Percentiles rank a stretch among this genome's conserved stretches.
phyloP scores from a whole-genome alignment of 2,888 invertebrate genomes.

The Phyto melanocephala region DNA sequence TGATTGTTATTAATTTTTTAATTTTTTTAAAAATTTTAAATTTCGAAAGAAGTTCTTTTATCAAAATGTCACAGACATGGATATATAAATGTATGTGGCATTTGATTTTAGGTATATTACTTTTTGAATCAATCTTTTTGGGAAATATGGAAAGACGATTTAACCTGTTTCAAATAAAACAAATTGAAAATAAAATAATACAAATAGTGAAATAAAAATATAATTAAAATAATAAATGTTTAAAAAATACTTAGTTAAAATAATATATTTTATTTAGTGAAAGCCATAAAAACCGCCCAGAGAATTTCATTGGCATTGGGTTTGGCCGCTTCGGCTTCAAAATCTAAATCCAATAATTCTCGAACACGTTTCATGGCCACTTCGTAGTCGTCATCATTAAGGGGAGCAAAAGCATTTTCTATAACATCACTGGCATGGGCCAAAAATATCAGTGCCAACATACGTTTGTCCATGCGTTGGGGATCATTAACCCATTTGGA shows the following conservation, averaged over 20 bases:
- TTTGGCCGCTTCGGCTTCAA: conserved; percentile 96
- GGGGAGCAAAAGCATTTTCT: conserved; percentile 99
- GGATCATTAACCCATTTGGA: conserved; percentile 98
- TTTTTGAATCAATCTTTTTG: conserved; percentile 28
- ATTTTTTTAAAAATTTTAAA: too few species aligned
- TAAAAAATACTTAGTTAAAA: conserved; percentile 54
- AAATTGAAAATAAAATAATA: conserved; percentile 59
- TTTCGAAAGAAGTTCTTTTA: too few species aligned
- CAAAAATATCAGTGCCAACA: conserved; percentile 94
- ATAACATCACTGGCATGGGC: conserved; percentile 99
- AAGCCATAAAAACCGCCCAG: conserved; percentile 99
- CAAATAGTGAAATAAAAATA: conserved; percentile 45
- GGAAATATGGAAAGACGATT: conserved; percentile 41
- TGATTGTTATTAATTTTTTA: too few species aligned
- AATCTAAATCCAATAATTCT: conserved; percentile 96
- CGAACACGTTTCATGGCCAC: conserved; percentile 98
- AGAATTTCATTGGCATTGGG: conserved; percentile 94
- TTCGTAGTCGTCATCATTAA: conserved; percentile 98
- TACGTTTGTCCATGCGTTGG: conserved; percentile 97
- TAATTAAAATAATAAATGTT: conserved; percentile 28
- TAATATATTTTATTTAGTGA: conserved; percentile 89
- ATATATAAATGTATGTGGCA: conserved; percentile 40
- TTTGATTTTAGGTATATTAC: conserved; percentile 30
- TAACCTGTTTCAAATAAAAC: conserved; percentile 27
- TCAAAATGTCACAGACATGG: too few species aligned